phyloP scores from a whole-genome alignment of 2,888 invertebrate genomes.

The Parapristionchus giblindavisi region DNA sequence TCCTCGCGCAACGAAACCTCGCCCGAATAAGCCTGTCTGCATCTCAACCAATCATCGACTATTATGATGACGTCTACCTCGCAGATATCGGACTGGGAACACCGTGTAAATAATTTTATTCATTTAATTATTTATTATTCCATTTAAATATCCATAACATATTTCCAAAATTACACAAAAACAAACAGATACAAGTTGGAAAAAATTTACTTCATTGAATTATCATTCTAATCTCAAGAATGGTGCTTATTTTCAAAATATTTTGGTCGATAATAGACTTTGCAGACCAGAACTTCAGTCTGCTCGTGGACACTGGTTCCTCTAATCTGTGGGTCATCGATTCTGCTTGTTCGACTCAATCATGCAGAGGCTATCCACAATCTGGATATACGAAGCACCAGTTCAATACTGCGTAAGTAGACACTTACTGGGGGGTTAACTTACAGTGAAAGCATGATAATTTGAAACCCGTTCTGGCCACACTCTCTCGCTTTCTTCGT shows the following conservation, averaged over 20 bases:
- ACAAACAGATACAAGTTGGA: no score
- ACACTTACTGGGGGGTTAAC: no score
- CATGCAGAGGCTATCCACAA: constrained; percentile 1
- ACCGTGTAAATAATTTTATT: background rate
- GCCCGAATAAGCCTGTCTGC: background rate
- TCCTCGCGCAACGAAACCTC: background rate
- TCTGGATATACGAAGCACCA: constrained; percentile 5
- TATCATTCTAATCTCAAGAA: no score
- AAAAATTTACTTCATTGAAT: no score
- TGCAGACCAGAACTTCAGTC: constrained; percentile 16
- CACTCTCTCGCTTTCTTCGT: no score
- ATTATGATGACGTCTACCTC: background rate
- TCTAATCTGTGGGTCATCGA: constrained; percentile 5
- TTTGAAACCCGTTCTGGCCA: no score
- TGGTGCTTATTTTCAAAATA: no score
- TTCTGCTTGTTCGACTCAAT: background rate
- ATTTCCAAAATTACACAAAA: no score
- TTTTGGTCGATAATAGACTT: no score
- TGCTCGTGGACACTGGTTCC: constrained; percentile 19
- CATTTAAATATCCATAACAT: no score
- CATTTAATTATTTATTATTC: no score
- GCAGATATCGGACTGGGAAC: constrained; percentile 1
- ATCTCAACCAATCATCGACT: background rate
- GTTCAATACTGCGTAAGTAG: constrained; percentile 3
- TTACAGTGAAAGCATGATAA: no score